Conservation (phyloP, 2,888 invertebrate genomes). For the Tinea semifulvella region DNA sequence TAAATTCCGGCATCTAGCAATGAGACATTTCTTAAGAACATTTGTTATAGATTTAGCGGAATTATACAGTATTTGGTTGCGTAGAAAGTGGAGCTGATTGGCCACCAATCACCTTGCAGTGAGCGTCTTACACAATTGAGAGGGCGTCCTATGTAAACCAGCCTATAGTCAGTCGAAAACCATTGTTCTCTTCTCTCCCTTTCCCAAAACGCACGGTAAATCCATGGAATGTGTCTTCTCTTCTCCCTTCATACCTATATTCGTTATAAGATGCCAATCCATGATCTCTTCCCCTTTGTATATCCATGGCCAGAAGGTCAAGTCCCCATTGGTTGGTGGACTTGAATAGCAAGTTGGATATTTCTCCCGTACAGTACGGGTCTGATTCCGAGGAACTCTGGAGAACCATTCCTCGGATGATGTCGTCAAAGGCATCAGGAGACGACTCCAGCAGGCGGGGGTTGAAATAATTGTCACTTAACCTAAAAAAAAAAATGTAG, state of each 20-base stretch:
- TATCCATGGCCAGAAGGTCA: conserved; percentile 70
- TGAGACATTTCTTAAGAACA: too few species aligned
- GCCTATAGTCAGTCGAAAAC: too few species aligned
- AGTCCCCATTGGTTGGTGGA: conserved; percentile 58
- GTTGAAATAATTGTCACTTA: conserved; percentile 66
- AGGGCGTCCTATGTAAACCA: too few species aligned
- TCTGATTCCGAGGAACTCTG: conserved; percentile 67
- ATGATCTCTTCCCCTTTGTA: conserved; percentile 72
- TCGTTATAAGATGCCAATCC: conserved; percentile 71
- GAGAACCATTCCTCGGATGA: conserved; percentile 62
- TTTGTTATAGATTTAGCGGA: too few species aligned
- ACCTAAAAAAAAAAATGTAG: conserved; percentile 41
- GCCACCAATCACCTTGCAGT: too few species aligned
- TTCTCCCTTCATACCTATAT: conserved; percentile 66
- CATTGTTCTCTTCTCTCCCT: too few species aligned
- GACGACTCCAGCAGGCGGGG: conserved; percentile 61
- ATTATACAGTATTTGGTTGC: too few species aligned
- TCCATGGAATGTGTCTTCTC: too few species aligned
- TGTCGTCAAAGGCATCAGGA: conserved; percentile 55
- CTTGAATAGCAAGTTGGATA: conserved; percentile 57
- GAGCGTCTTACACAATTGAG: too few species aligned
- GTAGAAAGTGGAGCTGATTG: too few species aligned
- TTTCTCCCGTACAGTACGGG: conserved; percentile 56
- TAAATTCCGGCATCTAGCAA: too few species aligned
- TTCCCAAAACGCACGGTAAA: too few species aligned